Conservation (phyloP, 2,888 invertebrate genomes). For the Adela reaumurella region DNA sequence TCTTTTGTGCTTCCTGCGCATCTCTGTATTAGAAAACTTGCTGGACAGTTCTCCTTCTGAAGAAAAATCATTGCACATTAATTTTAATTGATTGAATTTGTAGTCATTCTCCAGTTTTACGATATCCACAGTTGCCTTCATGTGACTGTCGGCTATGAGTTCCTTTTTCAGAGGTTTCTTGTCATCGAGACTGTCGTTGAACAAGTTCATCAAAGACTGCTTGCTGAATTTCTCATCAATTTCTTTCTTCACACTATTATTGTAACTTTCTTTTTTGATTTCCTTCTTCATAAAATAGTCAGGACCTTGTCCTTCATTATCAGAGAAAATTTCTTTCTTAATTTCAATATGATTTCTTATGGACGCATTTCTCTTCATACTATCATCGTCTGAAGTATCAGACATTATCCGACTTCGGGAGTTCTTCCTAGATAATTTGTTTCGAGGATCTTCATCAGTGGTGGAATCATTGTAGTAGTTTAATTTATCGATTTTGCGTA, state of each 20-base stretch:
- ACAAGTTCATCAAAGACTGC: background rate
- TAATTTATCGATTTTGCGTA: slow-evolving; percentile 41
- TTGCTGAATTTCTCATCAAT: background rate
- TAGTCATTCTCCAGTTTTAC: slow-evolving; percentile 31
- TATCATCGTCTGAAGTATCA: slow-evolving; percentile 73
- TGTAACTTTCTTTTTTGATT: background rate
- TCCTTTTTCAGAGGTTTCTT: slow-evolving; percentile 20
- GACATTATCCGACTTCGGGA: slow-evolving; percentile 72
- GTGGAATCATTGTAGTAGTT: slow-evolving; percentile 38
- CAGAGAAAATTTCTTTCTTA: slow-evolving; percentile 60
- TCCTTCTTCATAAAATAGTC: slow-evolving; percentile 31
- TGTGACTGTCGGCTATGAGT: background rate
- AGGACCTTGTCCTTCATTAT: slow-evolving; percentile 50
- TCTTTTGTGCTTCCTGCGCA: slow-evolving; percentile 78
- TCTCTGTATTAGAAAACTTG: slow-evolving; percentile 39
- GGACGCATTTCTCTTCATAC: slow-evolving; percentile 49
- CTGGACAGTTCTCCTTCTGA: slow-evolving; percentile 47
- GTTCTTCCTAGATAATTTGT: slow-evolving; percentile 62
- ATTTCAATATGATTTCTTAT: slow-evolving; percentile 33
- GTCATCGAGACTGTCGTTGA: slow-evolving; percentile 14
- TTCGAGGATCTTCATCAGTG: slow-evolving; percentile 48
- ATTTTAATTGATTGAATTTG: slow-evolving; percentile 17
- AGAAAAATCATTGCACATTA: slow-evolving; percentile 30
- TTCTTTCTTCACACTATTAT: slow-evolving; percentile 1
- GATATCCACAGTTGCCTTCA: background rate